phyloP scores from a whole-genome alignment of 2,888 invertebrate species.

The Drosophila affinis region DNA sequence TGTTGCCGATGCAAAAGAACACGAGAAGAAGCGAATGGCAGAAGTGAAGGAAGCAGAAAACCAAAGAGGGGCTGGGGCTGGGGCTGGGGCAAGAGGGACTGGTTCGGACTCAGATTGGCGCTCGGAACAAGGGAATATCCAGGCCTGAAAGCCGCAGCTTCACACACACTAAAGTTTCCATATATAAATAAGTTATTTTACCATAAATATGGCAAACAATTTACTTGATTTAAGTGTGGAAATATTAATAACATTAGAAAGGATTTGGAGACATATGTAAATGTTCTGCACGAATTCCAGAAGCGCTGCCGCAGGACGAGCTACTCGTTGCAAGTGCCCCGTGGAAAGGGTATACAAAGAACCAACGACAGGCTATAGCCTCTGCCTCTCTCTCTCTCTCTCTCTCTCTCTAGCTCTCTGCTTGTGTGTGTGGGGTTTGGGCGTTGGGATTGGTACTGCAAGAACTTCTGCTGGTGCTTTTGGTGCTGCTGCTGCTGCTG shows the following conservation, averaged over 20 bases:
- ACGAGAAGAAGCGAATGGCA: constrained; percentile 38
- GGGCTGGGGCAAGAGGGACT: background rate
- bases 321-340: background rate
- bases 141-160: background rate
- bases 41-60: constrained; percentile 21
- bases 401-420: background rate
- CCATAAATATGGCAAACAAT: too few relatives aligned
- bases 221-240: too few relatives aligned
- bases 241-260: too few relatives aligned
- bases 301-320: background rate
- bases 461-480: constrained; percentile 2
- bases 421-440: constrained; percentile 19
- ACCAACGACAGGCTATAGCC: background rate
- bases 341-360: background rate
- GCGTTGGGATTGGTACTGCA: constrained; percentile 25
- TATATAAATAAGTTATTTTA: too few relatives aligned
- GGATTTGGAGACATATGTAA: too few relatives aligned
- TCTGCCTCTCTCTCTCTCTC: background rate
- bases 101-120: constrained; percentile 12
- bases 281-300: too few relatives aligned
- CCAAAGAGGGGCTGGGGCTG: constrained; percentile 4
- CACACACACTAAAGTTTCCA: background rate
- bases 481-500: background rate
- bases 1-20: constrained; percentile 42
- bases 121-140: background rate